Conservation (phyloP, 2,113 vertebrate species). For the Leptodactylus fuscus region DNA sequence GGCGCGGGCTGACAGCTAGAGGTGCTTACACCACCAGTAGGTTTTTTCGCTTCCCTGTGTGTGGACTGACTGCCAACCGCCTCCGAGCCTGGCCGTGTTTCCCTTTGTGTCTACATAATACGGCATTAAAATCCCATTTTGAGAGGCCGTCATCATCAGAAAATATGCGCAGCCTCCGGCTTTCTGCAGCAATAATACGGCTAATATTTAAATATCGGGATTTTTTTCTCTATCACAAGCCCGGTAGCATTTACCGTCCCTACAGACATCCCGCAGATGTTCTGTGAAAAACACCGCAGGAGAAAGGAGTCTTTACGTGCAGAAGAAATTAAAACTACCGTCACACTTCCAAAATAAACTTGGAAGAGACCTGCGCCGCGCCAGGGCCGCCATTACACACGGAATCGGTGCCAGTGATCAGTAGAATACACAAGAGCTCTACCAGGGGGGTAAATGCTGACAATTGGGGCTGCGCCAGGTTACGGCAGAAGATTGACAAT, state of each 20-base stretch:
- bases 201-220: constrained; percentile 35
- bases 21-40: background rate
- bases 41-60: background rate
- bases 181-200: constrained; percentile 2
- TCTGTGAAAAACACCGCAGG: constrained; percentile 24
- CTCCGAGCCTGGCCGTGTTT: constrained; percentile 24
- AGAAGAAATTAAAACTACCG: background rate
- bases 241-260: background rate
- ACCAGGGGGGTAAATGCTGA: no score
- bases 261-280: constrained; percentile 25
- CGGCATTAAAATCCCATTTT: constrained; percentile 40
- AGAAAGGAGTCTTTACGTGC: no score
- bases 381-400: no score
- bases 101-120: constrained; percentile 48
- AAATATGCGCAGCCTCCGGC: background rate
- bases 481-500: no score
- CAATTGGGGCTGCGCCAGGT: no score
- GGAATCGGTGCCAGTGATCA: background rate
- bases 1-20: background rate
- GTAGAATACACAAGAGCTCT: no score
- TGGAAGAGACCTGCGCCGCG: background rate
- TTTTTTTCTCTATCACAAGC: background rate
- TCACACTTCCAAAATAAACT: background rate
- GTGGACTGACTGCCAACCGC: constrained; percentile 1
- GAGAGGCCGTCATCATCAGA: constrained; percentile 14